Evolutionary conservation across 1,140 invertebrate species (phyloP).

Genomic region (Lepidurus apus): DNA sequence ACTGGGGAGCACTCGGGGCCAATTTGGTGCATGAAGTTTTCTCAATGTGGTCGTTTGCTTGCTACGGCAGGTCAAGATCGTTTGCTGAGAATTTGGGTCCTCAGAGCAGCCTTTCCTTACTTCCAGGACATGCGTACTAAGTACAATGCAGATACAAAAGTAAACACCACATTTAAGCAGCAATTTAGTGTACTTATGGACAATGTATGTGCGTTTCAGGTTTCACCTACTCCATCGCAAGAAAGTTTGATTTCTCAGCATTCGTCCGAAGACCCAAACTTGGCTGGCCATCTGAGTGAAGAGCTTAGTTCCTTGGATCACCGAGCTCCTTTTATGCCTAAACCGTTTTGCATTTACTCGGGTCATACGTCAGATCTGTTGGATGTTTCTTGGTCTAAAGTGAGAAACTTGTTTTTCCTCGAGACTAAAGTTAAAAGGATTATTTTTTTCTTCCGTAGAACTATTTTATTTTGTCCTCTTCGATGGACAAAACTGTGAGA

Average conservation of each 20-base stretch:
- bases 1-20: slow-evolving; percentile 80
- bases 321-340: slow-evolving; percentile 76
- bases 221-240: slow-evolving; percentile 80
- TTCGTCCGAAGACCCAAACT: slow-evolving; percentile 54
- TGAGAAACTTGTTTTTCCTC: slow-evolving; percentile 38
- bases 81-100: slow-evolving; percentile 87
- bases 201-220: slow-evolving; percentile 42
- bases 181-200: too few species aligned
- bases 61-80: slow-evolving; percentile 95
- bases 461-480: slow-evolving; percentile 94
- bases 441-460: slow-evolving; percentile 53
- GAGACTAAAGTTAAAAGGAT: slow-evolving; percentile 7
- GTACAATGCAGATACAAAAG: slow-evolving; percentile 67
- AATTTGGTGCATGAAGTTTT: slow-evolving; percentile 99
- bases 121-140: slow-evolving; percentile 93
- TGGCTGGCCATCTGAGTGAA: slow-evolving; percentile 40
- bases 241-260: slow-evolving; percentile 76
- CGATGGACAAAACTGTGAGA: slow-evolving; percentile 96
- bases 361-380: slow-evolving; percentile 95
- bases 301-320: slow-evolving; percentile 39
- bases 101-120: slow-evolving; percentile 77
- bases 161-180: background rate
- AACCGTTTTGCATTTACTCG: slow-evolving; percentile 87
- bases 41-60: slow-evolving; percentile 81
- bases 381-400: slow-evolving; percentile 94